Evolutionary conservation across 2,888 invertebrate genomes (phyloP), one percentile per base, ranked within the genome.

Genomic region (Eilema caniola): DNA sequence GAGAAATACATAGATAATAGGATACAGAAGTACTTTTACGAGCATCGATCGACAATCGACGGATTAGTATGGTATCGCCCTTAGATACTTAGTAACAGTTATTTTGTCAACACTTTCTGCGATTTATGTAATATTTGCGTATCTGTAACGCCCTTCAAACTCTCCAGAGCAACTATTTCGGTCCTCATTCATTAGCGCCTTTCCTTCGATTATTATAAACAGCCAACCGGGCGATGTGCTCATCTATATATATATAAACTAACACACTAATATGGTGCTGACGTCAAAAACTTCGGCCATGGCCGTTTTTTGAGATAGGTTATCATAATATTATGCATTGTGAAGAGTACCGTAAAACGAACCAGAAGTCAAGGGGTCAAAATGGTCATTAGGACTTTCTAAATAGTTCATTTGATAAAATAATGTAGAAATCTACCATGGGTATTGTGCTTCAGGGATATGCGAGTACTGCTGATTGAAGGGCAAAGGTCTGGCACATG

Each of bases 181-280:
- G 75, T 68, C 41, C 73, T 60, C 57, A 71, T 69, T 64, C 74
- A 65, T 62, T 72, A 69, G 70, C 66, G 62, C 72, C 72, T 76
- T 76, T 74, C 75, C 74, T 70, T 61, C 53, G 37, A 63, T 60
- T 64, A 69, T 74, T 80, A 67, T 83, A 78, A 80, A 83, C 82
- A 83, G 74, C 68, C 41, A 16, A 62, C 25, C 41, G 66, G 61
- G 64, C 69, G 70, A 71, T 73, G 63, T 53, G 74, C 71, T 71
- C 77, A 79, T 67, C 66, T 64, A 53, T 53, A 53, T 53, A 53
- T 68, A 64, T 63, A 62, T n/a, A n/a, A n/a, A n/a, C 28, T 65
- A 72, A 24, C 41, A 70, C 69, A 74, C 69, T 74, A 72, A 78
- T 73, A 71, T 59, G 62, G 65, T 64, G 71, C 56, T 61, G 31